These are phyloP conservation scores for Drosophila acutilabella DNA, from an alignment of 2,888 invertebrate species.

Conservation along the genomic window DNA sequence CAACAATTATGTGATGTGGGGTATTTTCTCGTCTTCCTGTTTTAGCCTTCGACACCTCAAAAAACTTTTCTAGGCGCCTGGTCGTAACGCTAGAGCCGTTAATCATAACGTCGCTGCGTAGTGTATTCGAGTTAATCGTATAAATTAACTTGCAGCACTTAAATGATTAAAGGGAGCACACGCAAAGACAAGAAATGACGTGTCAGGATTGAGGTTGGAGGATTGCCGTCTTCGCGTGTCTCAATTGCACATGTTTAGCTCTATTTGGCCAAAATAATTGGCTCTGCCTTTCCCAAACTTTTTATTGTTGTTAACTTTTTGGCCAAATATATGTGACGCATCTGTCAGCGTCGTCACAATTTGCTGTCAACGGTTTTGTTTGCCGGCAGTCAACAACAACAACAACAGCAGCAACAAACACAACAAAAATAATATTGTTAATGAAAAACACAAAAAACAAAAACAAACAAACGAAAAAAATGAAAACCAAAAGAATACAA, in stretches of 20 bases:
- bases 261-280: slow-evolving; percentile 26
- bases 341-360: slow-evolving; percentile 33
- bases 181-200: slow-evolving; percentile 33
- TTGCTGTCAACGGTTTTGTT: slow-evolving; percentile 20
- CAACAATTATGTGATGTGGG: not conserved
- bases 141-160: slow-evolving; percentile 46
- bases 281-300: slow-evolving; percentile 4
- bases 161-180: slow-evolving; percentile 46
- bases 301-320: slow-evolving; percentile 17
- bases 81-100: slow-evolving; percentile 15
- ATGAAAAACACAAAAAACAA: not conserved
- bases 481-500: not conserved
- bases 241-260: slow-evolving; percentile 13
- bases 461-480: slow-evolving; percentile 3
- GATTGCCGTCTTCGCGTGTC: slow-evolving; percentile 24
- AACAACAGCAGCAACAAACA: not conserved
- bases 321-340: slow-evolving; percentile 55
- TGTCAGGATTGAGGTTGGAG: slow-evolving; percentile 24
- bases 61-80: slow-evolving; percentile 38
- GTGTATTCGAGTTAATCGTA: slow-evolving; percentile 23
- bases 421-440: slow-evolving; percentile 6
- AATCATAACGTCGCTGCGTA: slow-evolving; percentile 26
- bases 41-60: not conserved
- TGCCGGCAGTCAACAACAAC: slow-evolving; percentile 18
- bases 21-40: not conserved